Evolutionary conservation across 2,113 vertebrate species (phyloP), one percentile per base, ranked within the genome.

Genomic region (Poeciliopsis occidentalis): DNA sequence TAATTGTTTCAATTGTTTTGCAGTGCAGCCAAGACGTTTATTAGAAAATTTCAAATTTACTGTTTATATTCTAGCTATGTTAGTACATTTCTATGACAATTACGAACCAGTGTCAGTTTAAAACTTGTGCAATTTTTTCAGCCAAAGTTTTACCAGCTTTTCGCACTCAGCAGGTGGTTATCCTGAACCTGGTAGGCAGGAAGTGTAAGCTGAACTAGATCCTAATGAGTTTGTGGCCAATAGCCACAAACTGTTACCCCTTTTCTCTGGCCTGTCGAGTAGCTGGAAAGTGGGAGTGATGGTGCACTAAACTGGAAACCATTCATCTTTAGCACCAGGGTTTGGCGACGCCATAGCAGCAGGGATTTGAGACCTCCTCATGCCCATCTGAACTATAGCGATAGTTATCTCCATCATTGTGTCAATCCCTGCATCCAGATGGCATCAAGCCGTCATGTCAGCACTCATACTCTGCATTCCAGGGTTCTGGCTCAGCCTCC

Each of bases 401-500:
- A 83, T 87, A 85, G 80, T 78, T 80, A 70, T 84, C 13, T 79
- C 87, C 66, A 60, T 89, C 85, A 80, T 86, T 85, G 82, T 71
- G 57, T 88, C 87, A 89, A 85, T 85, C 81, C 41, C 47, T 75
- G 73, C 83, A 88, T 86, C 93, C 94, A 94, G 87, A 94, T 94
- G 93, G 94, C 94, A 91, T 78, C 54, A 67, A 72, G 91, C 93
- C 91, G 87, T 90, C 82, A 81, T 79, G 76, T 92, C 84, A 91
- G 91, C 86, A 88, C 81, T 84, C 81, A 83, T 78, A 72, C 71
- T 78, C 77, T 65, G 78, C 87, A 80, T 81, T 83, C 72, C 88
- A 81, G 84, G 84, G 79, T 85, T 91, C 91, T 94, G 91, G 89
- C 91, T 88, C 80, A 3, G 83, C 69, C 77, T 69, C 60, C 24